A percentile compares a stretch with the other conserved stretches of the same genome.
These are phyloP conservation scores for Distichodus sexfasciatus DNA, from an alignment of 2,797 vertebrate genomes.

Conservation along the genomic window DNA sequence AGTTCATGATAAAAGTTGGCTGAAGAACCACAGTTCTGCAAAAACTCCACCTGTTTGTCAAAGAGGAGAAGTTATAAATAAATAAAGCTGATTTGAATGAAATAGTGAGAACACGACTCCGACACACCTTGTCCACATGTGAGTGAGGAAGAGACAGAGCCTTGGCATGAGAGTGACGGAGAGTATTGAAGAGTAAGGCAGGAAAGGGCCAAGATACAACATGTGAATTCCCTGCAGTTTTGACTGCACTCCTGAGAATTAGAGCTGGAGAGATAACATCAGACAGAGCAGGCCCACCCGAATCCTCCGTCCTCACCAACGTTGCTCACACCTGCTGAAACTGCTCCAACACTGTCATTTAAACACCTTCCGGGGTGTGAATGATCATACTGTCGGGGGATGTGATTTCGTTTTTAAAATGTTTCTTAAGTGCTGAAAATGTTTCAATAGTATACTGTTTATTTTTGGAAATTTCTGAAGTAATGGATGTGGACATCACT, in stretches of 20 bases:
- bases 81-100: constrained; percentile 8
- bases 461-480: too few relatives aligned
- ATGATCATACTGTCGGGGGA: too few relatives aligned
- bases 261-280: constrained; percentile 23
- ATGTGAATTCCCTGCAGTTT: constrained; percentile 9
- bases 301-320: too few relatives aligned
- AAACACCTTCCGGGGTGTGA: too few relatives aligned
- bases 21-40: constrained; percentile 14
- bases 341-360: too few relatives aligned
- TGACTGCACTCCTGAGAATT: constrained; percentile 35
- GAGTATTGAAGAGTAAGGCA: neutral
- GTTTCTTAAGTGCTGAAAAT: too few relatives aligned
- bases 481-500: too few relatives aligned
- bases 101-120: constrained; percentile 6
- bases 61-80: constrained; percentile 3
- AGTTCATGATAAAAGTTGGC: neutral
- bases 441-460: too few relatives aligned
- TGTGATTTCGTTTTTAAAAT: too few relatives aligned
- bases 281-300: neutral
- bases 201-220: constrained; percentile 18
- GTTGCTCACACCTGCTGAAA: too few relatives aligned
- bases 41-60: constrained; percentile 24
- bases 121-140: constrained; percentile 43
- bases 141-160: constrained; percentile 38
- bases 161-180: constrained; percentile 39